Evolutionary conservation across 2,888 invertebrate species (phyloP).

Genomic region (Apodemia zela): DNA sequence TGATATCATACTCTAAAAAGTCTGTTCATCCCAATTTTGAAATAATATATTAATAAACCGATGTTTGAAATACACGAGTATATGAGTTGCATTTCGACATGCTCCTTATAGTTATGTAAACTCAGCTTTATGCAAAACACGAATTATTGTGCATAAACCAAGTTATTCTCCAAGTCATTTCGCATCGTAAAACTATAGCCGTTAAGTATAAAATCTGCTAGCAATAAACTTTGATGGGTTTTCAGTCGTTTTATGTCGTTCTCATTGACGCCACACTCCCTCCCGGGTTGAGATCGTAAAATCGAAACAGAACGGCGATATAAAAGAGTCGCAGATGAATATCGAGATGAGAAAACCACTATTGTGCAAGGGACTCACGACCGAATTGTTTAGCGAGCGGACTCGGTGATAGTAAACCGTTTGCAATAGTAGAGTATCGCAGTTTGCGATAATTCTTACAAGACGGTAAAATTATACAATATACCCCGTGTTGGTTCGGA

Average conservation of each 20-base stretch:
- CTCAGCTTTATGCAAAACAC: constrained; percentile 41
- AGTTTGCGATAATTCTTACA: constrained; percentile 12
- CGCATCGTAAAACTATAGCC: constrained; percentile 29
- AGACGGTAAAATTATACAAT: neutral
- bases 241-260: constrained; percentile 43
- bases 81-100: no score
- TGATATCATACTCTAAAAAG: no score
- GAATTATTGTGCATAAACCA: constrained; percentile 43
- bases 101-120: constrained; percentile 3
- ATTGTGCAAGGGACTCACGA: constrained; percentile 40
- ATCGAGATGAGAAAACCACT: constrained; percentile 67
- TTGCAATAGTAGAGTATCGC: constrained; percentile 6
- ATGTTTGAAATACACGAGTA: no score
- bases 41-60: no score
- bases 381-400: constrained; percentile 23
- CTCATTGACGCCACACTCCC: constrained; percentile 53
- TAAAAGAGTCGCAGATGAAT: constrained; percentile 70
- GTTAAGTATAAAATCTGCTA: constrained; percentile 42
- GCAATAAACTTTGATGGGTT: constrained; percentile 39
- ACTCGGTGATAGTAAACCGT: neutral
- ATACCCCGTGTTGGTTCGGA: no score
- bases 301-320: constrained; percentile 66
- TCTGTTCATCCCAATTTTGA: no score
- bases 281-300: constrained; percentile 64
- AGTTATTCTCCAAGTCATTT: constrained; percentile 30